A percentile compares a stretch with the other conserved stretches of the same genome.
Evolutionary conservation across 2,888 invertebrate species (phyloP).

Genomic region (Drosophila barbarae): DNA sequence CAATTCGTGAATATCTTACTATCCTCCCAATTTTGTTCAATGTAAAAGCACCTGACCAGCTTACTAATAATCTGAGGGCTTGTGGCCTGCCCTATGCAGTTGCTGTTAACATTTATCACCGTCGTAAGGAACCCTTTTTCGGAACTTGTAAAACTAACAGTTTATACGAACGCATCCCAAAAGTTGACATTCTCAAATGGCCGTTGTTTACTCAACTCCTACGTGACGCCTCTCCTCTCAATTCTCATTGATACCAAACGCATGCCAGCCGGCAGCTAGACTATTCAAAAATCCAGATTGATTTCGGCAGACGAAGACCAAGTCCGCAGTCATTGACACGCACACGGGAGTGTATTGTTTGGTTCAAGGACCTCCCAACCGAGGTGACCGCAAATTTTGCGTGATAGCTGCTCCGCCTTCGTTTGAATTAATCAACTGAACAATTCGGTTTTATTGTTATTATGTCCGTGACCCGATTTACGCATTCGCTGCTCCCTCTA

Average conservation of each 20-base stretch:
- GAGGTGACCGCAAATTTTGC: conserved; percentile 30
- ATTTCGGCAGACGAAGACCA: conserved; percentile 31
- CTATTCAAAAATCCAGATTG: conserved; percentile 30
- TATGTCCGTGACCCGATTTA: conserved; percentile 45
- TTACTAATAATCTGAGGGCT: conserved; percentile 8
- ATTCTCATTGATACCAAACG: conserved; percentile 3
- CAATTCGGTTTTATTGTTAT: conserved; percentile 37
- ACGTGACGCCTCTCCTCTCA: conserved; percentile 35
- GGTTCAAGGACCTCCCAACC: conserved; percentile 8
- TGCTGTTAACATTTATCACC: conserved; percentile 25
- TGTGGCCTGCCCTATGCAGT: conserved; percentile 7
- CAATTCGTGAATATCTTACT: too few relatives aligned
- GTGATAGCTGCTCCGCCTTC: neutral
- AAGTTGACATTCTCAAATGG: conserved; percentile 8
- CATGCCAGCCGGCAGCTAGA: conserved; percentile 2
- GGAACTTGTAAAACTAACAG: conserved; percentile 17
- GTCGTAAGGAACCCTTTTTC: neutral
- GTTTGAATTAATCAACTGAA: conserved; percentile 39
- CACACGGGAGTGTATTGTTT: conserved; percentile 11
- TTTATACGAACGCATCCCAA: conserved; percentile 12
- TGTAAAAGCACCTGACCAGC: conserved; percentile 22
- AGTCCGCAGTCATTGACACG: conserved; percentile 42
- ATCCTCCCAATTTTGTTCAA: neutral
- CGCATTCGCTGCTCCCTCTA: conserved; percentile 23
- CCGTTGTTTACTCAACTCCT: conserved; percentile 20